Evolutionary conservation across 2,797 vertebrate species (phyloP).

Genomic region (Anabas testudineus): DNA sequence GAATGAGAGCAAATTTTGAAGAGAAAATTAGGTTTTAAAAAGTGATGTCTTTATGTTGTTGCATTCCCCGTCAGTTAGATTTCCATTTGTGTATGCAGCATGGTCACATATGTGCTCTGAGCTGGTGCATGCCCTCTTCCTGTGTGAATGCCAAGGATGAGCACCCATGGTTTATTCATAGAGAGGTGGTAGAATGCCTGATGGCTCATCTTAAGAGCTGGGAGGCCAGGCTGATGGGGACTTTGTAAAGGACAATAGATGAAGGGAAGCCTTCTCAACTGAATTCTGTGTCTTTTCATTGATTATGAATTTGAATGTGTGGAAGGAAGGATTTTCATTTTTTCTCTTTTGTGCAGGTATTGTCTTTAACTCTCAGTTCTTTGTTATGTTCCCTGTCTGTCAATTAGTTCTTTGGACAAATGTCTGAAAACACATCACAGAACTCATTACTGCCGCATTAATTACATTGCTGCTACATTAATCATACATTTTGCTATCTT

Average conservation of each 20-base stretch:
- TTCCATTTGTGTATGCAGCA: constrained; percentile 23
- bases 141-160: constrained; percentile 56
- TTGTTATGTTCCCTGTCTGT: constrained; percentile 11
- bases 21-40: not conserved
- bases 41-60: constrained; percentile 8
- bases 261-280: constrained; percentile 38
- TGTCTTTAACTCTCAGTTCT: constrained; percentile 22
- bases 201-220: constrained; percentile 56
- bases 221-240: constrained; percentile 32
- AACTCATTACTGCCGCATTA: constrained; percentile 55
- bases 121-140: constrained; percentile 50
- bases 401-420: constrained; percentile 39
- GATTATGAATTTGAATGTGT: constrained; percentile 28
- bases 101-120: constrained; percentile 33
- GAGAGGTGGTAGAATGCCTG: constrained; percentile 54
- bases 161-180: constrained; percentile 73
- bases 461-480: constrained; percentile 40
- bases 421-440: constrained; percentile 44
- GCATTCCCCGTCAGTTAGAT: constrained; percentile 31
- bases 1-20: not conserved
- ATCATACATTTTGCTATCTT: constrained; percentile 46
- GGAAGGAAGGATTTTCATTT: constrained; percentile 21
- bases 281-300: constrained; percentile 23
- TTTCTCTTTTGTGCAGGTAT: constrained; percentile 15
- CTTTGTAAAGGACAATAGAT: constrained; percentile 46